Conservation (phyloP, 2,888 invertebrate genomes). For the Hypomecis punctinalis region DNA sequence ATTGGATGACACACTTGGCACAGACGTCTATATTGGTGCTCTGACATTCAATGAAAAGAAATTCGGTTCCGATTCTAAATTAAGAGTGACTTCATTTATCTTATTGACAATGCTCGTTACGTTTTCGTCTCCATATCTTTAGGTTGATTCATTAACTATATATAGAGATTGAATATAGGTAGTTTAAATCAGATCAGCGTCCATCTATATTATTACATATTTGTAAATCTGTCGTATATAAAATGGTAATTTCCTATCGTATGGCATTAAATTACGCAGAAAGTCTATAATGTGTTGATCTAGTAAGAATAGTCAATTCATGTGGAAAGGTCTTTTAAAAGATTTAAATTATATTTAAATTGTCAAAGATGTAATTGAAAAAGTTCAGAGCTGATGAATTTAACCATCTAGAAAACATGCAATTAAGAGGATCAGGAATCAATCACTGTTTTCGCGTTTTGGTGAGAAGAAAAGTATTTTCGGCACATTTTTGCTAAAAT, state of each 20-base stretch:
- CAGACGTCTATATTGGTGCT: constrained; percentile 26
- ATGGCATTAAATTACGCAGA: too few species aligned
- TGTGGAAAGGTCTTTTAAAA: too few species aligned
- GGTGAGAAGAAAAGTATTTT: too few species aligned
- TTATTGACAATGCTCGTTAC: constrained; percentile 19
- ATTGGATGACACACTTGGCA: constrained; percentile 70
- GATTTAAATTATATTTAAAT: neutral
- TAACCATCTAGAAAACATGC: too few species aligned
- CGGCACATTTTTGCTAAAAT: too few species aligned
- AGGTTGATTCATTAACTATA: constrained; percentile 11
- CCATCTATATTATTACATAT: neutral
- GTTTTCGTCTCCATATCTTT: constrained; percentile 8
- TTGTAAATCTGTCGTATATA: too few species aligned
- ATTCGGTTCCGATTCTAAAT: constrained; percentile 34
- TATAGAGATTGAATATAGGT: too few species aligned
- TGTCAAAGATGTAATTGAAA: neutral
- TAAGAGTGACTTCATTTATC: constrained; percentile 36
- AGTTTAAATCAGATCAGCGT: neutral
- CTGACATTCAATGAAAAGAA: constrained; percentile 39
- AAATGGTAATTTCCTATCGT: too few species aligned
- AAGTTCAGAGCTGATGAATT: too few species aligned
- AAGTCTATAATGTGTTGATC: too few species aligned
- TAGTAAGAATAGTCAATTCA: neutral
- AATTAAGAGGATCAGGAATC: too few species aligned
- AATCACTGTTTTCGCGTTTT: too few species aligned